Percentiles rank a stretch among this genome's conserved stretches.
phyloP scores from a whole-genome alignment of 2,797 vertebrate genomes.

The Smutsia gigantea region DNA sequence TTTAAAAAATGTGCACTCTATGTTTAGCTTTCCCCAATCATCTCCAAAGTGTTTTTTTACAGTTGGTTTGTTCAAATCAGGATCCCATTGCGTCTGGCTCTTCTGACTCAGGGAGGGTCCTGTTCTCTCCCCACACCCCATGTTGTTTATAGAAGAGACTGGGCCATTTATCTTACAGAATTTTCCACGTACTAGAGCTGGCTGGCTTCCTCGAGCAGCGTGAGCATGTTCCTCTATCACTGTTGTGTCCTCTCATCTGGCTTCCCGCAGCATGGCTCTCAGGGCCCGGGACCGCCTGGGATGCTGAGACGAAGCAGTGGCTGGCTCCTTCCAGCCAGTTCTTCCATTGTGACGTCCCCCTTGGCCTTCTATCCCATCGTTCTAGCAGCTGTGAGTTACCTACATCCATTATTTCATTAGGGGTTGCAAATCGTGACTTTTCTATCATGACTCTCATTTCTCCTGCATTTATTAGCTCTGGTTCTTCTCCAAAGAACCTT shows the following conservation, averaged over 20 bases:
- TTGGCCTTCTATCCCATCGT: fast-evolving
- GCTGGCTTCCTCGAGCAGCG: not conserved
- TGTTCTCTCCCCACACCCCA: fast-evolving
- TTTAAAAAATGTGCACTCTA: fast-evolving
- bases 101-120: fast-evolving
- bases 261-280: fast-evolving
- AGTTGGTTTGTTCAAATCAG: not conserved
- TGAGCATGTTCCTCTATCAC: fast-evolving
- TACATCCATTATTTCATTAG: fast-evolving
- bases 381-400: fast-evolving
- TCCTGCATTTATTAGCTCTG: fast-evolving
- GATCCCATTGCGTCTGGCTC: not conserved
- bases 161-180: not conserved
- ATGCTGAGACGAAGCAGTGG: fast-evolving
- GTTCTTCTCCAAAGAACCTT: not conserved
- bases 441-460: fast-evolving
- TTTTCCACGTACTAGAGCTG: fast-evolving
- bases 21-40: fast-evolving
- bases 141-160: not conserved
- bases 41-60: not conserved
- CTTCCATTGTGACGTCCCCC: fast-evolving
- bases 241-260: not conserved
- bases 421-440: fast-evolving
- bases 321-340: fast-evolving
- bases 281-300: fast-evolving